phyloP scores from a whole-genome alignment of 2,888 invertebrate species.

The Clanis bilineata region DNA sequence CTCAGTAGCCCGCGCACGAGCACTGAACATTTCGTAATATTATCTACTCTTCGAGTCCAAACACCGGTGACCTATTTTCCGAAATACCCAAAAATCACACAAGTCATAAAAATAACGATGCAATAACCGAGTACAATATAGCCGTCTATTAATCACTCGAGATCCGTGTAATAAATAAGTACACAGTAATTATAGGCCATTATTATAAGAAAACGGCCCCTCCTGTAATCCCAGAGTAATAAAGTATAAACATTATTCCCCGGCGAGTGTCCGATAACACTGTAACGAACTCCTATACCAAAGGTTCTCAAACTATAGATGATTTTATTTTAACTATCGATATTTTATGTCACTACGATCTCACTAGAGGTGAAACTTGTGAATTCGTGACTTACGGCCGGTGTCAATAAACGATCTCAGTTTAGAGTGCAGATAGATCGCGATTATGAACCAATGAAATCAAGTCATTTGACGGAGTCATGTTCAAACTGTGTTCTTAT shows the following conservation, averaged over 20 bases:
- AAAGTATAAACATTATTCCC: conserved; percentile 33
- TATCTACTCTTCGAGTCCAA: too few relatives aligned
- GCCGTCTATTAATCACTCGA: conserved; percentile 8
- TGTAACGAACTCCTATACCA: conserved; percentile 17
- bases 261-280: conserved; percentile 28
- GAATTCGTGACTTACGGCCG: too few relatives aligned
- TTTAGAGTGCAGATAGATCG: too few relatives aligned
- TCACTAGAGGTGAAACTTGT: too few relatives aligned
- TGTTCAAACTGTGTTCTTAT: too few relatives aligned
- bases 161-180: conserved; percentile 13
- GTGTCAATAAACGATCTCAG: too few relatives aligned
- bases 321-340: too few relatives aligned
- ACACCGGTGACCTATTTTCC: background rate
- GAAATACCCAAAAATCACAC: background rate
- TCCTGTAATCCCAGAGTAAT: conserved; percentile 31
- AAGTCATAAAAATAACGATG: background rate
- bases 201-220: conserved; percentile 33
- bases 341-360: too few relatives aligned
- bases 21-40: too few relatives aligned
- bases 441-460: too few relatives aligned
- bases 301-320: conserved; percentile 29
- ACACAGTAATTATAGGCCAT: conserved; percentile 22
- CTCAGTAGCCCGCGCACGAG: too few relatives aligned
- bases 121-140: background rate
- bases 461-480: too few relatives aligned